Percentiles rank a stretch among this genome's conserved stretches.
Conservation (phyloP, 1,140 invertebrate species). For the Oreohelix idahoensis region DNA sequence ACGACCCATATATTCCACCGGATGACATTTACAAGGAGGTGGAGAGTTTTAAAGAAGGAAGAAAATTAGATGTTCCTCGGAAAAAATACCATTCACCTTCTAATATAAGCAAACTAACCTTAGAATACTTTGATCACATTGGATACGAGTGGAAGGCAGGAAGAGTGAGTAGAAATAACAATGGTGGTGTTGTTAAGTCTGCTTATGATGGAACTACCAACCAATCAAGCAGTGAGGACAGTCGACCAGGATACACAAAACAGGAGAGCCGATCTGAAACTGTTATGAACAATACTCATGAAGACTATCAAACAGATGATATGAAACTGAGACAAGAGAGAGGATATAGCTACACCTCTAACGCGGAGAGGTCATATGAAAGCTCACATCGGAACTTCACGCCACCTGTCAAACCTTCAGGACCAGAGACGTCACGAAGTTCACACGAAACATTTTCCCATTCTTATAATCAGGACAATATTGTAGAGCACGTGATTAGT, state of each 20-base stretch:
- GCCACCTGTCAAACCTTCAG: neutral
- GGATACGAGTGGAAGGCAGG: slow-evolving; percentile 57
- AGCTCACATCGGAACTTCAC: neutral
- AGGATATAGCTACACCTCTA: neutral
- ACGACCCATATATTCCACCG: slow-evolving; percentile 56
- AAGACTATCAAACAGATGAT: slow-evolving; percentile 27
- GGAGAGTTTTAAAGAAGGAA: slow-evolving; percentile 44
- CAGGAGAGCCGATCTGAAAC: neutral
- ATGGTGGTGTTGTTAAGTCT: neutral
- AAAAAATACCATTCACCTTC: slow-evolving; percentile 46
- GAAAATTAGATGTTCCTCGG: slow-evolving; percentile 41
- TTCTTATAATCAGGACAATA: too few relatives aligned
- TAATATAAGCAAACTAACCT: slow-evolving; percentile 54
- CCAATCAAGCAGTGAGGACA: neutral
- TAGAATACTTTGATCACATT: slow-evolving; percentile 64
- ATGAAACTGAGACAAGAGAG: slow-evolving; percentile 17
- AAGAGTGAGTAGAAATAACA: neutral
- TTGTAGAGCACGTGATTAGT: too few relatives aligned
- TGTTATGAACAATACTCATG: neutral
- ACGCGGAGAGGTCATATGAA: neutral
- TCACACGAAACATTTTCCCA: neutral
- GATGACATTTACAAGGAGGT: slow-evolving; percentile 57
- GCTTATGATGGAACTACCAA: neutral
- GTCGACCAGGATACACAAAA: neutral
- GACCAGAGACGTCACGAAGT: neutral